Percentiles rank a stretch among this genome's conserved stretches.
These are phyloP conservation scores for Macrochelys suwanniensis DNA, from an alignment of 2,797 vertebrate species.

Conservation along the genomic window DNA sequence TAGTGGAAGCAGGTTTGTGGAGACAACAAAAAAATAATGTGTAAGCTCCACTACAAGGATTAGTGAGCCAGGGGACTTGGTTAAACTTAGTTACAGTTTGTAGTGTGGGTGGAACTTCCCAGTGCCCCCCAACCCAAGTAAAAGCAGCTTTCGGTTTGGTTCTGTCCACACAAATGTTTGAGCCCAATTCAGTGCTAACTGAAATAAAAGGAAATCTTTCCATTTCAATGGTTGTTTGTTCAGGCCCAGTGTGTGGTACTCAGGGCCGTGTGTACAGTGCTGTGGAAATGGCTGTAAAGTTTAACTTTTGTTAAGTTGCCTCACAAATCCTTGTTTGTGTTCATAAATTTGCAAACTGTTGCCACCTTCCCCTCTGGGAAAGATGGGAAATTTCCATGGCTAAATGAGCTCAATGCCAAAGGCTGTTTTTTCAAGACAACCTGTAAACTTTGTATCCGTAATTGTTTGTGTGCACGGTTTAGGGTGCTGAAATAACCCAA, in stretches of 20 bases:
- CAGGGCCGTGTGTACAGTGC: conserved; percentile 45
- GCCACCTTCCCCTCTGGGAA: neutral
- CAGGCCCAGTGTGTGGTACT: neutral
- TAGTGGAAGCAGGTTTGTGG: conserved; percentile 27
- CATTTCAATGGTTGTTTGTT: neutral
- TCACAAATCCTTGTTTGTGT: conserved; percentile 46
- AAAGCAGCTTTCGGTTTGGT: conserved; percentile 39
- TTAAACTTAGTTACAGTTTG: neutral
- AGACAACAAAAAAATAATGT: neutral
- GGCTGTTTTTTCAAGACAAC: neutral
- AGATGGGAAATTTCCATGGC: neutral
- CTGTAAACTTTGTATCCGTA: neutral
- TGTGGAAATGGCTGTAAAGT: conserved; percentile 52
- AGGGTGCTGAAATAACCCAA: neutral
- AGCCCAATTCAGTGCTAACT: neutral
- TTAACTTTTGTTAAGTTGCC: conserved; percentile 56
- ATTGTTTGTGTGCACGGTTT: neutral
- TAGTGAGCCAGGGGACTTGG: neutral
- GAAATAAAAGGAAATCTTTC: conserved; percentile 66
- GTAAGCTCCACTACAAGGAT: neutral
- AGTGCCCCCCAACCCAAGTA: neutral
- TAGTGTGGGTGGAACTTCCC: neutral
- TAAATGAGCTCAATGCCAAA: neutral
- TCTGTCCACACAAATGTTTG: conserved; percentile 41
- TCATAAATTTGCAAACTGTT: conserved; percentile 22